These are phyloP conservation scores for Nothoprocta pentlandii DNA, from an alignment of 2,113 vertebrate genomes.

Conservation along the genomic window DNA sequence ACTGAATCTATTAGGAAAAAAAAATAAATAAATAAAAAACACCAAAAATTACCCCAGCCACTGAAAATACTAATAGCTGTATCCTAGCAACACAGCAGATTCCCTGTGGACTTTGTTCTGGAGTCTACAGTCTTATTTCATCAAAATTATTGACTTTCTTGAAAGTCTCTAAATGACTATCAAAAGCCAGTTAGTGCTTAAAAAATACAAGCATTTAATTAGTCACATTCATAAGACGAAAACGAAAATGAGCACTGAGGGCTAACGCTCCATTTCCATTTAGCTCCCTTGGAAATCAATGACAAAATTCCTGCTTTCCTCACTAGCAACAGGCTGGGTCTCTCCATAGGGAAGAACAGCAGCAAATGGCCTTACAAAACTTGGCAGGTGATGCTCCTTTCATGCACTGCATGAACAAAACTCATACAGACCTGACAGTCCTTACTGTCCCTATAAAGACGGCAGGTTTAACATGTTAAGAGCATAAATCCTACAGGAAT, in stretches of 20 bases:
- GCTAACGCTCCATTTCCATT: background rate
- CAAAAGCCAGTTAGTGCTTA: conserved; percentile 60
- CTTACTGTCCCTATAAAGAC: background rate
- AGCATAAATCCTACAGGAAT: background rate
- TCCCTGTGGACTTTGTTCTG: conserved; percentile 74
- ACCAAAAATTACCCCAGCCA: conserved; percentile 57
- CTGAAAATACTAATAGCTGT: conserved; percentile 72
- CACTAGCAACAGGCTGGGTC: background rate
- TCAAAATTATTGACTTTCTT: conserved; percentile 72
- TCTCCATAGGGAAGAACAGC: background rate
- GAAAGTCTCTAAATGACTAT: conserved; percentile 69
- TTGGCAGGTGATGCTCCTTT: background rate
- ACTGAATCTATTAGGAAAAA: conserved; percentile 1
- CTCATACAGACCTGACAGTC: background rate
- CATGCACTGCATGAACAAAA: background rate
- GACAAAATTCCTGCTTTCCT: conserved; percentile 38
- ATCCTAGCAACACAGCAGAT: conserved; percentile 70
- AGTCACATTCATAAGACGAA: conserved; percentile 56
- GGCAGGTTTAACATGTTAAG: background rate
- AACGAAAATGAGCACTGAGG: background rate
- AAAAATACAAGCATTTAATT: conserved; percentile 75
- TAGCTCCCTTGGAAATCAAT: conserved; percentile 22
- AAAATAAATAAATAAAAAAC: too few relatives aligned
- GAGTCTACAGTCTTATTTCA: conserved; percentile 65
- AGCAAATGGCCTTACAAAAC: background rate